These are phyloP conservation scores for Temnothorax nylanderi DNA, from an alignment of 1,140 invertebrate genomes.

Conservation along the genomic window DNA sequence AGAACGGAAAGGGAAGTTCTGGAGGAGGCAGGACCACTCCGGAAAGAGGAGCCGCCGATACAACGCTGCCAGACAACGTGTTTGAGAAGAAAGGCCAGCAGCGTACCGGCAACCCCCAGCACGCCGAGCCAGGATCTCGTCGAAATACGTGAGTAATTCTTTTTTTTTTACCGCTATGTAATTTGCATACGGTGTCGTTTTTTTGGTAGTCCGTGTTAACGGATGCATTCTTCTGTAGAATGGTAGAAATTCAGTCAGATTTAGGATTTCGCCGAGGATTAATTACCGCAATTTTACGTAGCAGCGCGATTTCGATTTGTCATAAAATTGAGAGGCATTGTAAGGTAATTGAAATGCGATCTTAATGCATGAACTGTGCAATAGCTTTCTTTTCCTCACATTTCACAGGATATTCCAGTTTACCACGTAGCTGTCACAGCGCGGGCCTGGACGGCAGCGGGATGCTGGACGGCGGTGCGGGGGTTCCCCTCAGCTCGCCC, in stretches of 20 bases:
- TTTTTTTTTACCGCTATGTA: background rate
- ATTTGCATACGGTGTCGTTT: background rate
- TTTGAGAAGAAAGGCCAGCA: constrained; percentile 91
- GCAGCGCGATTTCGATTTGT: background rate
- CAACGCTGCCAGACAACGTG: constrained; percentile 87
- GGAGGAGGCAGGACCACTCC: constrained; percentile 88
- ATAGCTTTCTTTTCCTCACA: background rate
- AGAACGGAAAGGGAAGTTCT: constrained; percentile 95
- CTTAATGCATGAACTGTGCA: background rate
- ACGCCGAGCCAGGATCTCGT: constrained; percentile 88
- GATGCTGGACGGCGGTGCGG: constrained; percentile 82
- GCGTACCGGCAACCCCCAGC: constrained; percentile 94
- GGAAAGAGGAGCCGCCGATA: constrained; percentile 87
- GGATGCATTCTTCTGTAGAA: background rate
- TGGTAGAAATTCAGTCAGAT: background rate
- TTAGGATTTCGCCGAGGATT: background rate
- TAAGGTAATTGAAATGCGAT: background rate
- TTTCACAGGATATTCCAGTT: constrained; percentile 91
- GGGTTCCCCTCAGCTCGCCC: constrained; percentile 83
- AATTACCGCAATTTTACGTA: background rate
- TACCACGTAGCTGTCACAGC: constrained; percentile 92
- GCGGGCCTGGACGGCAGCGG: constrained; percentile 87
- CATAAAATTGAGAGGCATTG: background rate
- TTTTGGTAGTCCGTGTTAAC: background rate
- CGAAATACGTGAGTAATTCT: constrained; percentile 83